Percentiles rank a stretch among this genome's conserved stretches.
These are phyloP conservation scores for Cephus sareptanus DNA, from an alignment of 2,888 invertebrate species.

Conservation along the genomic window DNA sequence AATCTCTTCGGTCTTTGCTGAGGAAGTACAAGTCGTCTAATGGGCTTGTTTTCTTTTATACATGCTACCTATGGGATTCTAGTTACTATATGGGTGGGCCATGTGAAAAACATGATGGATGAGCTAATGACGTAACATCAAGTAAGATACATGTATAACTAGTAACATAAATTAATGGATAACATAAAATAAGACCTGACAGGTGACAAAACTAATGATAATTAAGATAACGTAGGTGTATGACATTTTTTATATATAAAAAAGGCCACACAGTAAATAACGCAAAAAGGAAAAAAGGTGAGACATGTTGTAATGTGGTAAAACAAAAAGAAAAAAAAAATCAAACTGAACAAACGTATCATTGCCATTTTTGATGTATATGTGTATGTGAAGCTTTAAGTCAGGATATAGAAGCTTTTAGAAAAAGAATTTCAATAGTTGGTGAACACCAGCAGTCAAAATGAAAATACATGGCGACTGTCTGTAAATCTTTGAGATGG, in stretches of 20 bases:
- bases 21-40: conserved; percentile 36
- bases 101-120: background rate
- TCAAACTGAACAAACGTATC: background rate
- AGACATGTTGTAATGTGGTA: background rate
- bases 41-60: background rate
- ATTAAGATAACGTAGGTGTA: background rate
- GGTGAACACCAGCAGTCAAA: conserved; percentile 14
- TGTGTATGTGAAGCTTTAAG: conserved; percentile 7
- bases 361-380: background rate
- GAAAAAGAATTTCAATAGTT: background rate
- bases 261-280: background rate
- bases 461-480: conserved; percentile 15
- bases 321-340: background rate
- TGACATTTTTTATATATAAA: background rate
- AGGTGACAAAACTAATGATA: background rate
- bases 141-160: background rate
- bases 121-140: background rate
- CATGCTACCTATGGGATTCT: background rate
- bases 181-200: background rate
- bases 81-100: background rate
- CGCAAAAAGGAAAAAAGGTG: background rate
- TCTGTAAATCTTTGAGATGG: conserved; percentile 21
- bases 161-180: background rate
- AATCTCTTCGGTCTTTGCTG: conserved; percentile 60
- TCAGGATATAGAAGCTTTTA: conserved; percentile 11